These are phyloP conservation scores for Chesias legatella DNA, from an alignment of 2,888 invertebrate genomes.

Conservation along the genomic window DNA sequence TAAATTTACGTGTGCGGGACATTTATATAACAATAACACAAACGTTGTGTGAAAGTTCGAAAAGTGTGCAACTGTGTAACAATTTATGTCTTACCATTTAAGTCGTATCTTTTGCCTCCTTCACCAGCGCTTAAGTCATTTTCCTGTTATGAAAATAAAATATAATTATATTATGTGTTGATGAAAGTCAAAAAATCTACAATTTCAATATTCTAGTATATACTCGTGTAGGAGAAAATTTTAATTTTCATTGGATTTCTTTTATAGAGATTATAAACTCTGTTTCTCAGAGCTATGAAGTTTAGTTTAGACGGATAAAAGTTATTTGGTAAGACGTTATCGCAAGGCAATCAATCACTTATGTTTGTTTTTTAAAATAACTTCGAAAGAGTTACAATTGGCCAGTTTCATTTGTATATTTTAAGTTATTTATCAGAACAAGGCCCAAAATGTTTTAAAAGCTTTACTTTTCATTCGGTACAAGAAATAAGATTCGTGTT, in stretches of 20 bases:
- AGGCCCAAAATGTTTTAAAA: constrained; percentile 7
- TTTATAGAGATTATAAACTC: too few relatives aligned
- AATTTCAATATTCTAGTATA: too few relatives aligned
- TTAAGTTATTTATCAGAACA: constrained; percentile 6
- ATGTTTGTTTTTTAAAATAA: constrained; percentile 15
- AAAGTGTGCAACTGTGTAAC: constrained; percentile 24
- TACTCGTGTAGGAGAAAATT: too few relatives aligned
- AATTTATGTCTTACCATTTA: constrained; percentile 47
- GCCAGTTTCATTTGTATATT: constrained; percentile 8
- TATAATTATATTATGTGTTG: constrained; percentile 1
- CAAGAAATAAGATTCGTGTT: constrained; percentile 34
- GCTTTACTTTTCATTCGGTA: constrained; percentile 26
- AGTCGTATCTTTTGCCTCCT: constrained; percentile 52
- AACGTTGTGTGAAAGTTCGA: constrained; percentile 29
- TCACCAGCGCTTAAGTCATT: constrained; percentile 53
- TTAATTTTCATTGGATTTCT: too few relatives aligned
- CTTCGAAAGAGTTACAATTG: constrained; percentile 5
- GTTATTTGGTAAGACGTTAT: too few relatives aligned
- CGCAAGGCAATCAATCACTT: too few relatives aligned
- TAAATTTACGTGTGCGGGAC: constrained; percentile 33
- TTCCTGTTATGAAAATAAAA: constrained; percentile 41
- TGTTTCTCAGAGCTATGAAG: too few relatives aligned
- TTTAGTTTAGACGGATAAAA: too few relatives aligned
- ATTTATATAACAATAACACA: constrained; percentile 22
- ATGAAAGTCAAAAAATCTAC: too few relatives aligned